Evolutionary conservation across 2,113 vertebrate species (phyloP).

Genomic region (Serinus canaria): DNA sequence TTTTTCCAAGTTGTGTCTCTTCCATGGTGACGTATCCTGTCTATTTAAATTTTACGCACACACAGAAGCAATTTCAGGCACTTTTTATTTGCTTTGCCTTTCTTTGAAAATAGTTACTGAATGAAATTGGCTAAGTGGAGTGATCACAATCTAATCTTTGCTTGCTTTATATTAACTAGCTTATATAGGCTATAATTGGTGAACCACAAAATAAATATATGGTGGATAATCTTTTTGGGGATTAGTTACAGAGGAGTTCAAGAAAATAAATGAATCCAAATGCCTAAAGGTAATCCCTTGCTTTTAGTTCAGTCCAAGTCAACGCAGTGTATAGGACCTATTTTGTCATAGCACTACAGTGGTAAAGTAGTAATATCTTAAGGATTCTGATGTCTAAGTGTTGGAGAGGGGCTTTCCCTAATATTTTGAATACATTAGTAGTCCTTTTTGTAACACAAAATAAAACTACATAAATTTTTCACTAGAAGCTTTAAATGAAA

Average conservation of each 20-base stretch:
- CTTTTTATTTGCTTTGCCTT: not conserved
- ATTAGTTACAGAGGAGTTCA: not conserved
- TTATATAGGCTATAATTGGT: not conserved
- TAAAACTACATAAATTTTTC: not conserved
- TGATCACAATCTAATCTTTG: not conserved
- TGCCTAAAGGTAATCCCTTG: not conserved
- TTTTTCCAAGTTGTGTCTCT: not conserved
- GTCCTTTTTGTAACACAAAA: not conserved
- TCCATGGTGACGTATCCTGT: not conserved
- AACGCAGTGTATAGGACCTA: not conserved
- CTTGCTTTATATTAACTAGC: not conserved
- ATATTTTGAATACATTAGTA: not conserved
- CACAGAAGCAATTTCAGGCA: not conserved
- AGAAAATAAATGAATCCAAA: not conserved
- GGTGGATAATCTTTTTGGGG: not conserved
- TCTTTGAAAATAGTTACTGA: not conserved
- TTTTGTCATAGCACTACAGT: not conserved
- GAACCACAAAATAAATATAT: not conserved
- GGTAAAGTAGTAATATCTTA: not conserved
- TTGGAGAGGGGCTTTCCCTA: not conserved
- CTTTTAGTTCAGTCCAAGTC: not conserved
- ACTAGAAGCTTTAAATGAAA: not conserved
- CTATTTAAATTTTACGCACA: not conserved
- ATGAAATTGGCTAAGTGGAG: not conserved
- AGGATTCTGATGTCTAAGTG: not conserved